phyloP scores from a whole-genome alignment of 2,113 vertebrate genomes.

The Erpornis zantholeuca region DNA sequence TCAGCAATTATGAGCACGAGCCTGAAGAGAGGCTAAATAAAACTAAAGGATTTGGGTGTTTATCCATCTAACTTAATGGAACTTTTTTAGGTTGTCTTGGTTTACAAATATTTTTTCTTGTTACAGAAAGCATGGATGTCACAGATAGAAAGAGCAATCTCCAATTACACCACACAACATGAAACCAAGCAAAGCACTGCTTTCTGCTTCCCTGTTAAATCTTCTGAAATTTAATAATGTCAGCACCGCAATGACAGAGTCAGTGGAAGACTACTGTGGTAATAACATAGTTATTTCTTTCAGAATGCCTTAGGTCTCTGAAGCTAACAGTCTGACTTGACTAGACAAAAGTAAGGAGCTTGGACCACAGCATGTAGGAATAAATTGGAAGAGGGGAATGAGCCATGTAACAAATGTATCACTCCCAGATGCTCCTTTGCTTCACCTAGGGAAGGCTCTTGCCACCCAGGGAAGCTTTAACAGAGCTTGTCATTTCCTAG shows the following conservation, averaged over 20 bases:
- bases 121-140: conserved; percentile 86
- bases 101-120: neutral
- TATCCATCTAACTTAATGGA: neutral
- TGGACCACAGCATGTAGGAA: neutral
- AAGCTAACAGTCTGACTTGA: neutral
- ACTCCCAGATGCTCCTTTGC: neutral
- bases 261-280: neutral
- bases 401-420: neutral
- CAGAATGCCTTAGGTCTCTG: neutral
- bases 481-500: neutral
- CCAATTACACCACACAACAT: conserved; percentile 27
- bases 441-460: neutral
- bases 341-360: neutral
- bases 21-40: neutral
- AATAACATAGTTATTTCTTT: neutral
- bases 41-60: neutral
- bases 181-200: conserved; percentile 42
- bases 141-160: conserved; percentile 79
- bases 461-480: neutral
- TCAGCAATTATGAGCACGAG: neutral
- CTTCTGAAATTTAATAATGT: conserved; percentile 61
- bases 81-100: neutral
- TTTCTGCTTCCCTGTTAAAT: conserved; percentile 41
- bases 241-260: neutral
- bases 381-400: neutral